A percentile compares a stretch with the other conserved stretches of the same genome.
Conservation (phyloP, 2,888 invertebrate genomes). For the Anthrax anthrax region DNA sequence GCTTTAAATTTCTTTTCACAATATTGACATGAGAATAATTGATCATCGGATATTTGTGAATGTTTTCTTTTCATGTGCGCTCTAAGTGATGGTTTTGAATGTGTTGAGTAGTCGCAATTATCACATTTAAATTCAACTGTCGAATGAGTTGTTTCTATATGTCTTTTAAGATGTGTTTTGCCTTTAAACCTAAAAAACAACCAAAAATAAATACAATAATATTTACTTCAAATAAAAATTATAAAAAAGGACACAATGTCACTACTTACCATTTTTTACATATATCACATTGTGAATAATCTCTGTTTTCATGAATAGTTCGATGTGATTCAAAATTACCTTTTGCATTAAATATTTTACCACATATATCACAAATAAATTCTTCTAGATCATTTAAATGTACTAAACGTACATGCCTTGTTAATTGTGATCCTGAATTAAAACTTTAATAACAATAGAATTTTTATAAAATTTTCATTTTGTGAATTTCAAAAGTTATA, state of each 20-base stretch:
- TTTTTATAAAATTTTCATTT: slow-evolving; percentile 1
- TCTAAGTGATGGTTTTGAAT: no score
- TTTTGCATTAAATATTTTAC: slow-evolving; percentile 13
- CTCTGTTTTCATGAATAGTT: slow-evolving; percentile 15
- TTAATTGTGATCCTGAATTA: no score
- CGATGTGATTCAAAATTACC: slow-evolving; percentile 15
- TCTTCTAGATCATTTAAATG: slow-evolving; percentile 4
- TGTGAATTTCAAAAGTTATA: not conserved
- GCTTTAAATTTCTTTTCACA: no score
- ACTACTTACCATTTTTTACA: no score
- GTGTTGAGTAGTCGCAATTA: slow-evolving; percentile 13
- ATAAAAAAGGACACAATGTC: no score
- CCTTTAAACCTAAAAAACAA: slow-evolving; percentile 12
- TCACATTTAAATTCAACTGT: no score
- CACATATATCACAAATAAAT: slow-evolving; percentile 14
- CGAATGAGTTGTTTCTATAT: slow-evolving; percentile 13
- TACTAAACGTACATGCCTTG: no score
- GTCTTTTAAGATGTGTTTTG: slow-evolving; percentile 14
- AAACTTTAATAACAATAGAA: no score
- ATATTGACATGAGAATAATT: no score
- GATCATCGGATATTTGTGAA: no score
- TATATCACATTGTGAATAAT: slow-evolving; percentile 15
- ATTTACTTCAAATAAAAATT: no score
- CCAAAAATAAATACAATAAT: not conserved
- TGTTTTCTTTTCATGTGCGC: no score